Conservation (phyloP, 2,797 vertebrate genomes). For the Periophthalmus magnuspinnatus region DNA sequence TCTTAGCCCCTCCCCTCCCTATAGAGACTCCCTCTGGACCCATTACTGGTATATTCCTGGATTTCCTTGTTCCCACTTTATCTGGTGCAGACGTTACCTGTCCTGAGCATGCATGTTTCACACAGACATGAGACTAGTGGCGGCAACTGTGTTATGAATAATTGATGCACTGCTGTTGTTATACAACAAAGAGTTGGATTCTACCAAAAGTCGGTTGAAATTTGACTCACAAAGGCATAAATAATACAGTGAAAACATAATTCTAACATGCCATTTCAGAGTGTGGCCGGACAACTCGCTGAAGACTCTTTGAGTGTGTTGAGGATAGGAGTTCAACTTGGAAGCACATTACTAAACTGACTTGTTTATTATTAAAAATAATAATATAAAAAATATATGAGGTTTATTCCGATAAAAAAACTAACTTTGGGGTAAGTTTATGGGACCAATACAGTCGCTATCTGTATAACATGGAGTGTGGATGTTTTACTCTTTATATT, state of each 20-base stretch:
- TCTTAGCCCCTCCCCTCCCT: conserved; percentile 35
- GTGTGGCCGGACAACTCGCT: no score
- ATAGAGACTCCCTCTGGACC: not conserved
- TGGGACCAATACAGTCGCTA: not conserved
- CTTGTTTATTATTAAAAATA: no score
- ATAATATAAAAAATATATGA: no score
- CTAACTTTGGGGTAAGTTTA: no score
- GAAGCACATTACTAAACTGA: no score
- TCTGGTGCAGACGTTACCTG: not conserved
- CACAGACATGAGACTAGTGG: conserved; percentile 14
- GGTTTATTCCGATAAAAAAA: no score
- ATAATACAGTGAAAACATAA: no score
- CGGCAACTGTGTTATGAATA: conserved; percentile 3
- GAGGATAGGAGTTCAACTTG: no score
- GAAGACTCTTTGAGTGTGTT: no score
- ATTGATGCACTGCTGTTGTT: conserved; percentile 2
- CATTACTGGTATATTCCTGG: conserved; percentile 5
- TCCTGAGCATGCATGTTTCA: conserved; percentile 5
- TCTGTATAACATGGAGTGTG: not conserved
- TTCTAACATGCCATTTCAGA: no score
- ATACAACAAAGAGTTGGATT: not conserved
- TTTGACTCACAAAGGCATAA: no score
- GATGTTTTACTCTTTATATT: not conserved
- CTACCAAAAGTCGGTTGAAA: not conserved
- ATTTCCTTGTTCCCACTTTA: not conserved